Base-by-base conservation (phyloP, 2,888 invertebrate genomes). In the Chromoteleia sp. region DNA sequence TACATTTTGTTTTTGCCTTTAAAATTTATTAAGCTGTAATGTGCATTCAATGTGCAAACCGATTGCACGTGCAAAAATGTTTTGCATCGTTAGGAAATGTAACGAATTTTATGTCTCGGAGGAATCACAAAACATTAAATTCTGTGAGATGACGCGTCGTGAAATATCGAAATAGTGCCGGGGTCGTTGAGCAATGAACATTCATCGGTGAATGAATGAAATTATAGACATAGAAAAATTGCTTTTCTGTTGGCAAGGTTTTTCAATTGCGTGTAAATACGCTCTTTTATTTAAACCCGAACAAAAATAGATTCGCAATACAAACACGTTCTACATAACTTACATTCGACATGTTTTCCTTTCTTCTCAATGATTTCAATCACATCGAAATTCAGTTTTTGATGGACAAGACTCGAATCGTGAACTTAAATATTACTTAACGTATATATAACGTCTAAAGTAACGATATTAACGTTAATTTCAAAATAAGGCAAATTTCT, bases 121-220 rank as follows among this genome's bases (percentile, higher is more conserved):
- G 70, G 43, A 43, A 56, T 68, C 21, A 25, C 25, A 25, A 56
- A 58, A 70, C 58, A 58, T 68, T 45, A 48, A 70, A 58, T 43
- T 36, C 48, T 36, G 48, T n/a, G 58, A 70, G 25, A 58, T 36
- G 43, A 56, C 68, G 45, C 33, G 21, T 43, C 56, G 29, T 50
- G 48, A 65, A 45, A 39, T 52, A 65, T 33, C 21, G 43, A 14
- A 25, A 43, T 12, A 7, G 41, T 29, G 14, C 39, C 8, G 45
- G 36, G 36, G 29, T 63, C 50, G 48, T 50, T 63, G 67, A 29
- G 52, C 52, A 41, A 50, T 52, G 36, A 67, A 67, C 30, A 21
- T 52, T 39, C 67, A 41, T 67, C 30, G 29, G 25, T 29, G 39
- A 15, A 61, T 15, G 10, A 67, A 52, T 52, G 41, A 67, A 67